Base-by-base conservation (phyloP, 2,888 invertebrate species). In the Drosophila flavopinicola region DNA sequence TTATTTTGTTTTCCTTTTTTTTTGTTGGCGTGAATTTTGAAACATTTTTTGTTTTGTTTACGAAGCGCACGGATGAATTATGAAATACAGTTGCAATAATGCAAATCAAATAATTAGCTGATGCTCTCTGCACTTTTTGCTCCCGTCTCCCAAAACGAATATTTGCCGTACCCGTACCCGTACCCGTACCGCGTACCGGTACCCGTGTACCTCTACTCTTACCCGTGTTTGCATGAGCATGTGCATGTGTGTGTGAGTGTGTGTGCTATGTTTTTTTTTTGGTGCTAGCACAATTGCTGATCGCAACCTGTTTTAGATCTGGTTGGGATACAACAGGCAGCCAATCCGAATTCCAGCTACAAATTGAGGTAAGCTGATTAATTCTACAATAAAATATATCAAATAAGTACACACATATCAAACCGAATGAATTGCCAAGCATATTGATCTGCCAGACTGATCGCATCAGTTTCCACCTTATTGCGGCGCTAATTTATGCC, bases 281-380 rank as follows among this genome's bases (percentile, higher is more conserved):
- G 24, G 47, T 29, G 23, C 44, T 45, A 59, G 11, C 51, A 45
- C 3, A 52, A 69, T 17, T 61, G 63, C 37, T 57, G 49, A 49
- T 41, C 33, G 47, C 75, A 75, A 71, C 71, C 71, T 70, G 71
- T 71, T 71, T 63, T 29, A 25, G 39, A 49, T 30, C 70, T 64
- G 39, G 41, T 33, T 44, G 29, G 29, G 29, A 63, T 75, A 63
- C 52, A 24, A 38, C 51, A 32, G 44, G n/a, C 35, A 32, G 25
- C 20, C 33, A 39, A 60, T 35, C 39, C 49, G 39, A 75, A 63
- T 45, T 49, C 75, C 56, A 73, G 38, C 47, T 33, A 30, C 33
- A 33, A 38, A 41, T 51, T 63, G 64, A 75, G 71, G 71, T 71
- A 71, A 71, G 75, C 75, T 58, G 57, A 75, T 70, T 52, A 71